Percentiles rank a stretch among this genome's conserved stretches.
These are phyloP conservation scores for Conomelus anceps DNA, from an alignment of 2,888 invertebrate genomes.

Conservation along the genomic window DNA sequence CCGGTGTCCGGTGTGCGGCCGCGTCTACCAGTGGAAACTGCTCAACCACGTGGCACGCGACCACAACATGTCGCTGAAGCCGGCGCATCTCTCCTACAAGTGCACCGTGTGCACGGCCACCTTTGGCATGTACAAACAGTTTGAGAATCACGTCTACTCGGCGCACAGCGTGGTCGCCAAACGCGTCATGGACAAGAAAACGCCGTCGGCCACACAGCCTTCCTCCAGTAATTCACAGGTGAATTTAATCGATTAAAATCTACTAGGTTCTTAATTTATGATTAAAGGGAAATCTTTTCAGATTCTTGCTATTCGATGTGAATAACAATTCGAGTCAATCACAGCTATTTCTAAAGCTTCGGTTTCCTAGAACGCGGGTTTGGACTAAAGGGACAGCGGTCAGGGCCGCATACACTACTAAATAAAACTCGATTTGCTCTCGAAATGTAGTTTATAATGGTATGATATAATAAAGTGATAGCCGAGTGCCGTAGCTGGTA, in stretches of 20 bases:
- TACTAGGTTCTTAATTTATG: not conserved
- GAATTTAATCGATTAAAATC: conserved; percentile 8
- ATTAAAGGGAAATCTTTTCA: not conserved
- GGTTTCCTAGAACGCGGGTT: too few species aligned
- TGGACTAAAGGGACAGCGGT: too few species aligned
- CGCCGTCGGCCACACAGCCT: conserved; percentile 42
- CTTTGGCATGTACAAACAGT: conserved; percentile 91
- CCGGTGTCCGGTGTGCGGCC: conserved; percentile 89
- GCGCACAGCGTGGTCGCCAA: conserved; percentile 87
- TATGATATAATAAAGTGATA: too few species aligned
- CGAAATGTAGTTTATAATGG: too few species aligned
- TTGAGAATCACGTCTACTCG: conserved; percentile 89
- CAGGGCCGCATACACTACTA: too few species aligned
- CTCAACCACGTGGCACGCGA: conserved; percentile 86
- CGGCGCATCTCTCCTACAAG: conserved; percentile 89
- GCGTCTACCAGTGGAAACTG: conserved; percentile 91
- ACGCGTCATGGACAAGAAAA: conserved; percentile 72
- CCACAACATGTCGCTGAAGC: conserved; percentile 85
- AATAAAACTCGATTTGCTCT: too few species aligned
- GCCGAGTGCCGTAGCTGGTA: too few species aligned
- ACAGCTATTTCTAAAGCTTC: too few species aligned
- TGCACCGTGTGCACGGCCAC: conserved; percentile 93
- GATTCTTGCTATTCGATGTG: too few species aligned
- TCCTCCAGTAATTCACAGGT: conserved; percentile 38
- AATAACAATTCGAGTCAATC: too few species aligned